phyloP scores from a whole-genome alignment of 2,888 invertebrate genomes.

The Spatulosminthurus flaviceps region DNA sequence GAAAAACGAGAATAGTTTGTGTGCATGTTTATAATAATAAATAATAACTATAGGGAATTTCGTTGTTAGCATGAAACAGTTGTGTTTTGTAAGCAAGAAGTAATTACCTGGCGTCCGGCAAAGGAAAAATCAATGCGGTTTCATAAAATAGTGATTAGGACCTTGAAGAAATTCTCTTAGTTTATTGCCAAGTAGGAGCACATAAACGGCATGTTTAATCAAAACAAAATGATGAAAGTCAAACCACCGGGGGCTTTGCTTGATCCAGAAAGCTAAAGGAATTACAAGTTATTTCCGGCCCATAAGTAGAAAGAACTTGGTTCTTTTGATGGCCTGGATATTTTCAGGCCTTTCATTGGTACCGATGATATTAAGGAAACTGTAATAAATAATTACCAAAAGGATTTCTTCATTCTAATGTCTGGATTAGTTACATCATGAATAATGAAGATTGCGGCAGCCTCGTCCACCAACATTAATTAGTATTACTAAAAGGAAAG shows the following conservation, averaged over 20 bases:
- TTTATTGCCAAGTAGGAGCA: neutral
- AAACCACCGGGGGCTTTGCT: neutral
- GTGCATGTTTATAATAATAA: too few species aligned
- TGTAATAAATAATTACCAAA: slow-evolving; percentile 8
- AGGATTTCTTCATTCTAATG: neutral
- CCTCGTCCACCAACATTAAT: neutral
- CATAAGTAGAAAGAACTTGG: slow-evolving; percentile 57
- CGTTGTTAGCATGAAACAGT: too few species aligned
- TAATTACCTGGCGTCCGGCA: too few species aligned
- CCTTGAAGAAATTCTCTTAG: neutral
- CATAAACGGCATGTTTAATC: neutral
- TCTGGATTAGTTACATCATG: neutral
- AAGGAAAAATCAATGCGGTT: too few species aligned
- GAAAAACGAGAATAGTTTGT: too few species aligned
- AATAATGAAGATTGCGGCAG: neutral
- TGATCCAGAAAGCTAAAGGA: neutral
- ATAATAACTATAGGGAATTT: too few species aligned
- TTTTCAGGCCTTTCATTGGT: slow-evolving; percentile 50
- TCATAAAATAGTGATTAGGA: too few species aligned
- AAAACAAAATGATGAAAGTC: neutral
- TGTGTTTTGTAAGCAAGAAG: too few species aligned
- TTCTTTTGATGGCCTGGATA: slow-evolving; percentile 50
- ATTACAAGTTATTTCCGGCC: slow-evolving; percentile 47
- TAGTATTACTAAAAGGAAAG: neutral
- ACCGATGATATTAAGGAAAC: slow-evolving; percentile 51